Conservation (phyloP, 2,113 vertebrate genomes). For the Nothobranchius furzeri region DNA sequence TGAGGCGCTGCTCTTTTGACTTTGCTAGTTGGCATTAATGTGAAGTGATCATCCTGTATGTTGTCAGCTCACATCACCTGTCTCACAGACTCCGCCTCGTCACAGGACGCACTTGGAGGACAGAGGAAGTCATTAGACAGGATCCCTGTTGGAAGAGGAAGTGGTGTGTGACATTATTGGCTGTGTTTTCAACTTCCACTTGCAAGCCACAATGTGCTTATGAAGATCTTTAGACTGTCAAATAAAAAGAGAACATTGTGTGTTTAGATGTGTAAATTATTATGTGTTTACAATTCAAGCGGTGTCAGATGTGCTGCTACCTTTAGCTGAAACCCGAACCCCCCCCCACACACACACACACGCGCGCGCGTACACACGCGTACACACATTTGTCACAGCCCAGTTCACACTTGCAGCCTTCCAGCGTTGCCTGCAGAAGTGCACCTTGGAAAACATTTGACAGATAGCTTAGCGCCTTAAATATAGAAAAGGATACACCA, state of each 20-base stretch:
- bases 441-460: slow-evolving; percentile 58
- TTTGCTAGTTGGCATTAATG: slow-evolving; percentile 33
- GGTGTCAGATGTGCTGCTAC: slow-evolving; percentile 55
- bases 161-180: slow-evolving; percentile 29
- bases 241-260: slow-evolving; percentile 23
- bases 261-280: slow-evolving; percentile 59
- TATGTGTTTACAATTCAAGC: slow-evolving; percentile 64
- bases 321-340: slow-evolving; percentile 59
- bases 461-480: slow-evolving; percentile 59
- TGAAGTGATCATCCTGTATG: slow-evolving; percentile 43
- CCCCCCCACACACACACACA: slow-evolving; percentile 3
- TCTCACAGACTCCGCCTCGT: slow-evolving; percentile 20
- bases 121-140: slow-evolving; percentile 29
- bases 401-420: slow-evolving; percentile 34
- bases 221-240: slow-evolving; percentile 23
- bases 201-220: slow-evolving; percentile 7
- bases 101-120: slow-evolving; percentile 22
- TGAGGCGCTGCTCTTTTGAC: slow-evolving; percentile 28
- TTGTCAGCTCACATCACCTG: slow-evolving; percentile 48
- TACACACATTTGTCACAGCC: slow-evolving; percentile 21
- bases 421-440: slow-evolving; percentile 36
- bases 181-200: slow-evolving; percentile 29
- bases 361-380: neutral
- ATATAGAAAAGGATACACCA: slow-evolving; percentile 53
- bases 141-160: slow-evolving; percentile 22